Evolutionary conservation across 2,888 invertebrate species (phyloP), one percentile per base, ranked within the genome.

Genomic region (Rhagonycha lutea): DNA sequence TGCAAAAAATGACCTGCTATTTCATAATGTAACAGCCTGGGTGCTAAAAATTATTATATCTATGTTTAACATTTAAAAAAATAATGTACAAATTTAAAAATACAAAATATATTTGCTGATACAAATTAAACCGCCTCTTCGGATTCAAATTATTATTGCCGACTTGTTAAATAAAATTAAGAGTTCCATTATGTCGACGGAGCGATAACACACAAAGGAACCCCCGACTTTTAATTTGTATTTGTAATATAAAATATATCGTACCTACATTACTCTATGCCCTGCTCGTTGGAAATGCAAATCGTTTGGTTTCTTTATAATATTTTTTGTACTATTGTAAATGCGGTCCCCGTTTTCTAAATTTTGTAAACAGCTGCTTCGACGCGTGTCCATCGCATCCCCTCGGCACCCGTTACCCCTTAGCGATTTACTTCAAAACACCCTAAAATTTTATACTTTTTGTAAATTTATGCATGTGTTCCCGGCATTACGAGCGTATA

Each of bases 1-100:
- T 92, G 92, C 92, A 92, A 91, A 92, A 65, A 91, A 90, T 90
- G 90, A 90, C 87, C 87, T 88, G 87, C 87, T 87, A 86, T 85
- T 86, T 86, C 86, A 86, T 86, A 87, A 85, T 85, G 83, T 85
- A 87, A 86, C 84, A 86, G 87, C 86, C 86, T 86, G 85, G 86
- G 86, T 87, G 87, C 87, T 87, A 87, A 81, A 81, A 83, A 83
- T 84, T 85, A 85, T 84, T 85, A 85, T 86, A 86, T 86, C 84
- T 86, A 83, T 86, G 84, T 86, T 84, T 84, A 83, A 83, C 84
- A 83, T 84, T 84, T 82, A 68, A 76, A 76, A 70, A 71, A 67
- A 73, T 70, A 85, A 83, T 81, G 82, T 82, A 83, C 82, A 83
- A 81, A 82, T 78, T 78, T 70, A 70, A 70, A 75, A 73, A 67